These are phyloP conservation scores for Bovichtus variegatus DNA, from an alignment of 2,797 vertebrate species.

Conservation along the genomic window DNA sequence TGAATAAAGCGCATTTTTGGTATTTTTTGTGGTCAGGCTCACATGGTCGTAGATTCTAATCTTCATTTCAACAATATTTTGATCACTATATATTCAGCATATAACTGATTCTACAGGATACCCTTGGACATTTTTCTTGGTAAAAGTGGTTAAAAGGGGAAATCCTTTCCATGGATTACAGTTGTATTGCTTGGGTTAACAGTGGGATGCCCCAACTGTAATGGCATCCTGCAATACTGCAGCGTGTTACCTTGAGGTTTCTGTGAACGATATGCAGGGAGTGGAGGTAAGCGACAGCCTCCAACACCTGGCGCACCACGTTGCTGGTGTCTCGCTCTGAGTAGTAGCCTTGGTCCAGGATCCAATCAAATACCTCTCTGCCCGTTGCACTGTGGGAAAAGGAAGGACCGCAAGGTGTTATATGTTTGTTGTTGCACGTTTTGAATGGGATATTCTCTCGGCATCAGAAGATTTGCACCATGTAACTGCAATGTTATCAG, in stretches of 20 bases:
- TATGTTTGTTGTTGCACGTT: not conserved
- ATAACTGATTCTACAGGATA: not conserved
- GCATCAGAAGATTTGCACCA: not conserved
- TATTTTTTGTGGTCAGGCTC: not conserved
- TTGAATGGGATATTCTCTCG: not conserved
- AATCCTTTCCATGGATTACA: not conserved
- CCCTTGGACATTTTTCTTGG: not conserved
- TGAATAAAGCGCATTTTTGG: not conserved
- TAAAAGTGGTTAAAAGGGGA: not conserved
- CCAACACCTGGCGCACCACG: constrained; percentile 96
- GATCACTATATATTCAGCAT: not conserved
- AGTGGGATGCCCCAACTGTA: not conserved
- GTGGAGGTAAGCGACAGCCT: constrained; percentile 97
- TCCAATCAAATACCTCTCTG: constrained; percentile 99
- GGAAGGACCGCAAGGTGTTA: not conserved
- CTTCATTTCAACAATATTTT: not conserved
- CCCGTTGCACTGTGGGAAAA: constrained; percentile 90
- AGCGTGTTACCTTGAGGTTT: constrained; percentile 93
- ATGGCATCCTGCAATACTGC: not conserved
- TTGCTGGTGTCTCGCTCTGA: constrained; percentile 98
- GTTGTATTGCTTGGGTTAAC: not conserved
- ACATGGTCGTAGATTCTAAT: not conserved
- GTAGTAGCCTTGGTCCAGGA: constrained; percentile 99
- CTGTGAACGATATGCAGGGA: constrained; percentile 96
- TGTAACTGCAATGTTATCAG: not conserved